Evolutionary conservation across 2,797 vertebrate genomes (phyloP).

Genomic region (Cottoperca gobio): DNA sequence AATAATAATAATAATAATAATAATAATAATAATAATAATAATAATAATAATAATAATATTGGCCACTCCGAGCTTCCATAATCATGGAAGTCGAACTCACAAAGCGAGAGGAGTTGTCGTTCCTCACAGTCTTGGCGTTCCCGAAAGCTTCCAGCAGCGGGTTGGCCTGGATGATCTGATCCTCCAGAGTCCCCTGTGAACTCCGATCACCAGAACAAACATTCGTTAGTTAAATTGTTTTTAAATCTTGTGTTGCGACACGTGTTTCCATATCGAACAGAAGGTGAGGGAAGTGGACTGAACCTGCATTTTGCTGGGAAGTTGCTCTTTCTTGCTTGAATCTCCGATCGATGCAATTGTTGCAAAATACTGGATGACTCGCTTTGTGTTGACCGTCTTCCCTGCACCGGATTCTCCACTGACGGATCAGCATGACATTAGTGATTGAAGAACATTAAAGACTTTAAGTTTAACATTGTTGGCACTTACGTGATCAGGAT

Average conservation of each 20-base stretch:
- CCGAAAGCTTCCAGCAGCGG: constrained; percentile 76
- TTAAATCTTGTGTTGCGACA: no score
- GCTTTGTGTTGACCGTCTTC: constrained; percentile 82
- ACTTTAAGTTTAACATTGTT: background rate
- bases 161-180: constrained; percentile 76
- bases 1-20: no score
- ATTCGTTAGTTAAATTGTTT: no score
- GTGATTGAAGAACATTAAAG: background rate
- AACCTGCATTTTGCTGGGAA: constrained; percentile 65
- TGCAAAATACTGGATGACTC: constrained; percentile 82
- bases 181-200: constrained; percentile 68
- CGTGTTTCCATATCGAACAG: background rate
- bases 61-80: background rate
- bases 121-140: constrained; percentile 78
- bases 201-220: no score
- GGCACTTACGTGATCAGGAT: constrained; percentile 89
- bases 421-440: background rate
- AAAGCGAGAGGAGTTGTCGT: constrained; percentile 76
- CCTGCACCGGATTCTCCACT: constrained; percentile 82
- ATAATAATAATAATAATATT: background rate
- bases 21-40: no score
- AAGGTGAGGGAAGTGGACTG: background rate
- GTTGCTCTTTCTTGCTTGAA: constrained; percentile 69
- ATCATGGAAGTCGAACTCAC: constrained; percentile 36
- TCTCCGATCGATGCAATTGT: constrained; percentile 74